phyloP scores from a whole-genome alignment of 2,888 invertebrate species.

The Chouioia cunea region DNA sequence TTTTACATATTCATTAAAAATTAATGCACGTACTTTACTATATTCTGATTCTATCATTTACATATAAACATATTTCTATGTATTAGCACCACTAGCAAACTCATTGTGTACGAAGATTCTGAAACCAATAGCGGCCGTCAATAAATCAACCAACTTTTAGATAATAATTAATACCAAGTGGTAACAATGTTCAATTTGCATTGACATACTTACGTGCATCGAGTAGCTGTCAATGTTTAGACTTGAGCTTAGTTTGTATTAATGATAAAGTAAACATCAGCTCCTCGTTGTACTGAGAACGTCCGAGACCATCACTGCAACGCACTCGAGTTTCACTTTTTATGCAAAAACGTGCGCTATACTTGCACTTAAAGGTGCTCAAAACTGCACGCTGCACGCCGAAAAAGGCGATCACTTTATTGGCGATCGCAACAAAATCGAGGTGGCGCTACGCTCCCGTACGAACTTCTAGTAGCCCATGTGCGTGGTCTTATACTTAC shows the following conservation, averaged over 20 bases:
- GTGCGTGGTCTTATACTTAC: too few species aligned
- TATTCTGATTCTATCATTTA: conserved; percentile 4
- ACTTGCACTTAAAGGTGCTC: too few species aligned
- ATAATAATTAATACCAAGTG: too few species aligned
- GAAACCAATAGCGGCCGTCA: conserved; percentile 18
- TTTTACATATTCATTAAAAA: conserved; percentile 9
- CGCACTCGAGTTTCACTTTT: not conserved
- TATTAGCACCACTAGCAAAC: not conserved
- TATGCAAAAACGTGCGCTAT: conserved; percentile 14
- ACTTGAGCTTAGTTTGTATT: too few species aligned
- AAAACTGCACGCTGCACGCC: too few species aligned
- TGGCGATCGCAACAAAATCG: too few species aligned
- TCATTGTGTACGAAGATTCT: conserved; percentile 19
- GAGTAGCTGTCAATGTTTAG: too few species aligned
- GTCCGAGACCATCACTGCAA: conserved; percentile 8
- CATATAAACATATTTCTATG: conserved; percentile 11
- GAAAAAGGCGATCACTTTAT: too few species aligned
- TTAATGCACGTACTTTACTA: conserved; percentile 8
- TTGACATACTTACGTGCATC: not conserved
- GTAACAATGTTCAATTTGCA: too few species aligned
- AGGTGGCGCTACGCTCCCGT: too few species aligned
- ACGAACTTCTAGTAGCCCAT: too few species aligned
- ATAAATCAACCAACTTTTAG: not conserved
- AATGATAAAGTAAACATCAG: too few species aligned
- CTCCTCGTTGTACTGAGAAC: conserved; percentile 11